phyloP scores from a whole-genome alignment of 2,113 vertebrate species.

The Neogale vison region DNA sequence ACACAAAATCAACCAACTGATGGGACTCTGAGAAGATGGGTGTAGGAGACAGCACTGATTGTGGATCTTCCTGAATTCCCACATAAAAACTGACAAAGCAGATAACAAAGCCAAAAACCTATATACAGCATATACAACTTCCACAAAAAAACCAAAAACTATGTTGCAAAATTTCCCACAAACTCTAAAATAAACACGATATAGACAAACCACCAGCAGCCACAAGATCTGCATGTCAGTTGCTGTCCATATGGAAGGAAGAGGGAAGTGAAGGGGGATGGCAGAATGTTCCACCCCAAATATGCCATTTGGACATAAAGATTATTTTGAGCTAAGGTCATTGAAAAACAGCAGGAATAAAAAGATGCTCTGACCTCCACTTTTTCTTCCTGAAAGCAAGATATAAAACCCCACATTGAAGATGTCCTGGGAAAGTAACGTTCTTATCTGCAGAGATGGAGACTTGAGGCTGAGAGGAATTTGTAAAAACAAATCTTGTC shows the following conservation, averaged over 20 bases:
- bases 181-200: not conserved
- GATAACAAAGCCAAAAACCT: not conserved
- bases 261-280: not conserved
- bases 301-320: not conserved
- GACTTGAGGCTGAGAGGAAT: not conserved
- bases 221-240: not conserved
- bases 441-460: not conserved
- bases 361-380: not conserved
- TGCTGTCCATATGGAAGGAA: not conserved
- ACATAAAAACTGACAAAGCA: constrained; percentile 12
- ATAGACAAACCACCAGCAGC: not conserved
- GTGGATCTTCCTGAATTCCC: not conserved
- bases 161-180: not conserved
- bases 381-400: not conserved
- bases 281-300: not conserved
- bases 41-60: not conserved
- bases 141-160: not conserved
- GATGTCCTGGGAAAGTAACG: not conserved
- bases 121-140: not conserved
- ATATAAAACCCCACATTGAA: not conserved
- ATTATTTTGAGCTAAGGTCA: not conserved
- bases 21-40: not conserved
- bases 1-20: not conserved
- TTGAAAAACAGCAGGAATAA: not conserved
- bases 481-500: not conserved